Percentiles rank a stretch among this genome's conserved stretches.
phyloP scores from a whole-genome alignment of 2,888 invertebrate genomes.

The Anagyrus pseudococci region DNA sequence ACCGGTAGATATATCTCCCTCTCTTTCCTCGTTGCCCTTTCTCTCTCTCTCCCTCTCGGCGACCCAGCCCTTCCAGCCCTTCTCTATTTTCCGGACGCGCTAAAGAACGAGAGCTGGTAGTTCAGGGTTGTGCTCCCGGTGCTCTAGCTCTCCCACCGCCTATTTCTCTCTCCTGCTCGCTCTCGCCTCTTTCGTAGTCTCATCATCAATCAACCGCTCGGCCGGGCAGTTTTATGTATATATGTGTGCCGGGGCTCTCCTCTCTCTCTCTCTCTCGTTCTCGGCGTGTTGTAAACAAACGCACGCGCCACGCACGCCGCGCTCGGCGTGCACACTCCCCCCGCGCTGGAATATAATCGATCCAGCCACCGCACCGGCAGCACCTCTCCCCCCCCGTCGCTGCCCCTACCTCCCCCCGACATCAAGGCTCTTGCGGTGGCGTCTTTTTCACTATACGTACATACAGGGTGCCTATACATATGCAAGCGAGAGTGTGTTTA shows the following conservation, averaged over 20 bases:
- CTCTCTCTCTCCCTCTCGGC: no score
- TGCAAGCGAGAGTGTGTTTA: not conserved
- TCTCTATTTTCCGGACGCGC: no score
- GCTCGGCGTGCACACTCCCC: not conserved
- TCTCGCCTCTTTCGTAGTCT: no score
- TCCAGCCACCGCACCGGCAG: not conserved
- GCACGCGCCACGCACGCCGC: constrained; percentile 30
- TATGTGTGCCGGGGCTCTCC: not conserved
- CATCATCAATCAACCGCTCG: no score
- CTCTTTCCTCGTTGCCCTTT: no score
- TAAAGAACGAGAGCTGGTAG: no score
- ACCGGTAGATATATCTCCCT: no score
- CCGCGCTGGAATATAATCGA: constrained; percentile 6
- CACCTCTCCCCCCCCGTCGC: not conserved
- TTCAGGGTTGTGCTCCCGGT: not conserved
- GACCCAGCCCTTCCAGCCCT: no score
- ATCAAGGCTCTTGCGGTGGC: not conserved
- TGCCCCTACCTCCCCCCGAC: not conserved
- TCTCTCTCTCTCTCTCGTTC: not conserved
- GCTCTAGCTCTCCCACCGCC: not conserved
- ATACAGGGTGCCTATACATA: not conserved
- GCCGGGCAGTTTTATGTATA: no score
- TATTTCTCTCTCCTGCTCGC: not conserved
- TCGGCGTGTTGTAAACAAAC: constrained; percentile 29
- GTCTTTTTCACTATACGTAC: not conserved